Conservation (phyloP, 2,113 vertebrate species). For the Phaetusa simplex region DNA sequence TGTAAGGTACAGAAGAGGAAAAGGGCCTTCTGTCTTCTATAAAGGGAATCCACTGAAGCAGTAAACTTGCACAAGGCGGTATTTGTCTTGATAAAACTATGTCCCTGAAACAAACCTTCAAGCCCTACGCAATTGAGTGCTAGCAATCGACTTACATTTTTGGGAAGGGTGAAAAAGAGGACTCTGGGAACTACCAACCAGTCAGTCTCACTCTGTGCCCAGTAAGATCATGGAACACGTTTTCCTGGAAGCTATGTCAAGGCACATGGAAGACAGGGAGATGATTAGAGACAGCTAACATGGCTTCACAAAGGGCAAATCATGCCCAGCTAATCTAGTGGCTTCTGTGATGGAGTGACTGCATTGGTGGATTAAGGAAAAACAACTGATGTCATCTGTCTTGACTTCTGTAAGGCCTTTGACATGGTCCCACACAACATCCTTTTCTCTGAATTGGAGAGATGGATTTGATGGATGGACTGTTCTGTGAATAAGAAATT, state of each 20-base stretch:
- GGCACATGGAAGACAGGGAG: background rate
- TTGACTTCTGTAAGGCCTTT: background rate
- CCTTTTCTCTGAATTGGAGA: background rate
- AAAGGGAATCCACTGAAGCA: background rate
- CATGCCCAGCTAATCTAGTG: background rate
- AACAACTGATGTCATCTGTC: background rate
- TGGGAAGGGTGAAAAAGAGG: background rate
- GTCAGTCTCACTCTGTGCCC: background rate
- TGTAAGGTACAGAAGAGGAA: background rate
- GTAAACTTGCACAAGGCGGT: background rate
- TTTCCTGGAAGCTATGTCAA: background rate
- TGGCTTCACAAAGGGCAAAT: background rate
- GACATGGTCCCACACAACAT: background rate
- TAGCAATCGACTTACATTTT: fast-evolving
- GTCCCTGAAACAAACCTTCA: background rate
- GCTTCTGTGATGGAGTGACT: background rate
- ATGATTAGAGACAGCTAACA: background rate
- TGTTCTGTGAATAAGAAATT: background rate
- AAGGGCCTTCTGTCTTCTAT: background rate
- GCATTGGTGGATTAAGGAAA: background rate
- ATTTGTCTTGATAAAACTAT: background rate
- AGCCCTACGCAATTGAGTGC: background rate
- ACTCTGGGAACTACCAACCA: background rate
- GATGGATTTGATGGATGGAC: background rate
- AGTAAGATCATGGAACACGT: background rate